phyloP scores from a whole-genome alignment of 92 coral and sea anemone species.

The Galaxea fascicularis region DNA sequence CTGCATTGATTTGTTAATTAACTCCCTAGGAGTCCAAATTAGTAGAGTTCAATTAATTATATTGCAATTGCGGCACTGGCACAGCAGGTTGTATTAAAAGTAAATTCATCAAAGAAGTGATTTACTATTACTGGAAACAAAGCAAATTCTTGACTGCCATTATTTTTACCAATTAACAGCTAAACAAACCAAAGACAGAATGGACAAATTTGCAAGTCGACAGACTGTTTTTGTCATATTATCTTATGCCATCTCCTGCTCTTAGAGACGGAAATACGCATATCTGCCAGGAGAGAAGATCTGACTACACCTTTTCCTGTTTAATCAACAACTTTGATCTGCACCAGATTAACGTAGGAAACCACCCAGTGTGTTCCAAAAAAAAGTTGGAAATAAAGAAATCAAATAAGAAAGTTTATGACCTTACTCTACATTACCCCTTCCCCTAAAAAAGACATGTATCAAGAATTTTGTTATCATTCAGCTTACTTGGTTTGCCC shows the following conservation, averaged over 20 bases:
- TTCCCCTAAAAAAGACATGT: too few species aligned
- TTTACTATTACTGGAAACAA: slow-evolving; percentile 5
- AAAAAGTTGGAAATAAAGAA: too few species aligned
- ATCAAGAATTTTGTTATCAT: not conserved
- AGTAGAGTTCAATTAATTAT: not conserved
- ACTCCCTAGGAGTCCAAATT: slow-evolving; percentile 20
- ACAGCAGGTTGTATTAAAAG: not conserved
- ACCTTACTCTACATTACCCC: too few species aligned
- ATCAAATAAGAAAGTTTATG: too few species aligned
- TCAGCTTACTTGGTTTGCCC: not conserved
- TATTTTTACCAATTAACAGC: not conserved
- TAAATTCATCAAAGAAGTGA: not conserved
- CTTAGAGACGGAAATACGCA: slow-evolving; percentile 10
- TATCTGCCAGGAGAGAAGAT: not conserved
- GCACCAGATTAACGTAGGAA: slow-evolving; percentile 7
- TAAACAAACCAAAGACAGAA: not conserved
- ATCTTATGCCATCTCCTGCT: slow-evolving; percentile 13
- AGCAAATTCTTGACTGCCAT: slow-evolving; percentile 12
- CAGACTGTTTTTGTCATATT: not conserved
- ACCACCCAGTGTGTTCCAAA: not conserved
- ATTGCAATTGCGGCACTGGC: not conserved
- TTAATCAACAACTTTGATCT: slow-evolving; percentile 10
- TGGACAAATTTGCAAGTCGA: not conserved
- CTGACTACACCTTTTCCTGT: slow-evolving; percentile 40
- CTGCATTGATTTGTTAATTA: not conserved